Evolutionary conservation across 2,888 invertebrate species (phyloP).

Genomic region (Halictus ligatus): DNA sequence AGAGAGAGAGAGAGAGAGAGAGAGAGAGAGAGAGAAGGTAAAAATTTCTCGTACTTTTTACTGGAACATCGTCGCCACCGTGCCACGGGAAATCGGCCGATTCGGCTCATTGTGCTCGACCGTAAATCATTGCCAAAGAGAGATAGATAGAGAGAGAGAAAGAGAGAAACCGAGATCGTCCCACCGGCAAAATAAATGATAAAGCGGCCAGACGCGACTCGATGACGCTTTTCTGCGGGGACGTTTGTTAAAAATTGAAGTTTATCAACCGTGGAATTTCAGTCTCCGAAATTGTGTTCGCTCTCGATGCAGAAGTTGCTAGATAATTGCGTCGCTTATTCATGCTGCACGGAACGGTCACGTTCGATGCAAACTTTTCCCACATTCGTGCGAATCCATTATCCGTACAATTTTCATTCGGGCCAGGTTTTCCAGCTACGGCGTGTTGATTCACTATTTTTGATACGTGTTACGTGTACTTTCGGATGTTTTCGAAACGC

Average conservation of each 20-base stretch:
- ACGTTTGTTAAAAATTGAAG: slow-evolving; percentile 1
- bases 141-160: neutral
- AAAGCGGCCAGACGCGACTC: slow-evolving; percentile 2
- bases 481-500: no score
- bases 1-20: no score
- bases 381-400: neutral
- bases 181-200: slow-evolving; percentile 26
- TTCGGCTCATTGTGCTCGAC: slow-evolving; percentile 52
- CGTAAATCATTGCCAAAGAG: slow-evolving; percentile 48
- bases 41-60: slow-evolving; percentile 17
- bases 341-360: neutral
- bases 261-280: neutral
- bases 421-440: neutral
- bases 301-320: neutral
- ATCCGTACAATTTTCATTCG: neutral
- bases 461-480: no score
- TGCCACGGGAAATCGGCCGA: slow-evolving; percentile 13
- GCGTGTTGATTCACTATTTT: no score
- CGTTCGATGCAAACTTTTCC: neutral
- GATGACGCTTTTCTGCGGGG: slow-evolving; percentile 5
- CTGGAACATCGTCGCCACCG: neutral
- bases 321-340: neutral
- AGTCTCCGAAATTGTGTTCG: neutral
- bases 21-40: neutral
- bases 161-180: neutral